Evolutionary conservation across 2,888 invertebrate species (phyloP), one percentile per base, ranked within the genome.

Genomic region (Branchipolynoe longqiensis): DNA sequence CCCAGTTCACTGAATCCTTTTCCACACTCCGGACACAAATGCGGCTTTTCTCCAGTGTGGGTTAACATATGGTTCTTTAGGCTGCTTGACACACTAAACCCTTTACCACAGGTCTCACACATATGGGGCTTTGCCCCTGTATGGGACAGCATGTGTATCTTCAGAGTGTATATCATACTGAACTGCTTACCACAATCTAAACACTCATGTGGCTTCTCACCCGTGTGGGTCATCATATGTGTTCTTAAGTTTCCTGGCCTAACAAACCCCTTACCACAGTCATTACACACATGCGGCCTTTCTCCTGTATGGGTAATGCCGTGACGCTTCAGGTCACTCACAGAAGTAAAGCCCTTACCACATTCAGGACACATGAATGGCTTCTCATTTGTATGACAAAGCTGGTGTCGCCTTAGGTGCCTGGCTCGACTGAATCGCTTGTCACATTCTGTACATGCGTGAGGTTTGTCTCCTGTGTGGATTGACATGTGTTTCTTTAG

Each of bases 141-240:
- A 56, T 56, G 56, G 56, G n/a, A n/a, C 25, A 25, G 3, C 3
- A 56, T 3, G 56, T 56, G 56, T n/a, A 25, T 25, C 18, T 56
- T 22, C 25, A 56, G 25, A 25, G 22, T 25, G 12, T 22, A 56
- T 12, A n/a, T 22, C 18, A 56, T 3, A 8, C 22, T 14, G 18
- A n/a, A 56, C 56, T 25, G n/a, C 56, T 56, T 56, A 56, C 56
- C 56, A 12, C 56, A 56, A 25, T 56, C 22, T 3, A 8, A 56
- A 56, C 56, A 56, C 22, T n/a, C 25, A 25, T 56, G 3, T 4
- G 56, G 56, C 18, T 56, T 56, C 56, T 56, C 56, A 12, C 56
- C 56, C 25, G 56, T 56, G 56, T 56, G 56, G 56, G 25, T 56
- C 56, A 56, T 56, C 56, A 56, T n/a, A 14, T 56, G 56, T 56